Base-by-base conservation (phyloP, 2,888 invertebrate species). In the Epiblema foenella region DNA sequence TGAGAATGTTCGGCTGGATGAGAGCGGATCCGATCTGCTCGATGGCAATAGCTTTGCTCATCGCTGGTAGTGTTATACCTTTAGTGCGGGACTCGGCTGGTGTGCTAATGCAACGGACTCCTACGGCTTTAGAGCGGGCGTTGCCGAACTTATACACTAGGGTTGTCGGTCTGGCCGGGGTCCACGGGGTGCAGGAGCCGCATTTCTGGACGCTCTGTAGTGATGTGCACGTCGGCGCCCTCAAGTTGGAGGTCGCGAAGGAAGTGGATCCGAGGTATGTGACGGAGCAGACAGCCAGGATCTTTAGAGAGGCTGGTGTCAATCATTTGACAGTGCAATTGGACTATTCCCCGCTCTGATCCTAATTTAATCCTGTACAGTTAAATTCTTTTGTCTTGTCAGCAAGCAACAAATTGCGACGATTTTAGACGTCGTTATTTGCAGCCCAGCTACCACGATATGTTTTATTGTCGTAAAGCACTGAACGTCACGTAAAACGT, bases 161-260 rank as follows among this genome's bases (percentile, higher is more conserved):
- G 81, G 97, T 98, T 78, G 97, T 97, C 59, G 97, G 98, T 74
- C 89, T 99, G 69, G 97, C 98, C 11, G 99, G 99, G 5, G 99
- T 99, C 18, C 98, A 98, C 85, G 97, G 98, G 72, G 98, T 99
- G 12, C 98, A 99, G 83, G 99, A 99, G 81, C 98, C 98, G 3
- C 99, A 99, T 86, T 99, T 99, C 90, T 99, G 99, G 99, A 99
- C 99, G 15, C 94, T 99, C 74, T 99, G 99, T 88, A 98, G 98
- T 85, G 98, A 98, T 79, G 96, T 97, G 72, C 98, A 96, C 86
- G 96, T 99, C 1, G 99, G 99, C 76, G 97, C 97, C 77, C 91
- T 99, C 67, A 99, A 99, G 91, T 90, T 99, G 68, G 99, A 99
- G 90, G 99, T 99, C n/a, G 97, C 98, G 0, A 95, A 96, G 82